Evolutionary conservation across 1,140 invertebrate species (phyloP), one percentile per base, ranked within the genome.

Genomic region (Drosophila persimilis): DNA sequence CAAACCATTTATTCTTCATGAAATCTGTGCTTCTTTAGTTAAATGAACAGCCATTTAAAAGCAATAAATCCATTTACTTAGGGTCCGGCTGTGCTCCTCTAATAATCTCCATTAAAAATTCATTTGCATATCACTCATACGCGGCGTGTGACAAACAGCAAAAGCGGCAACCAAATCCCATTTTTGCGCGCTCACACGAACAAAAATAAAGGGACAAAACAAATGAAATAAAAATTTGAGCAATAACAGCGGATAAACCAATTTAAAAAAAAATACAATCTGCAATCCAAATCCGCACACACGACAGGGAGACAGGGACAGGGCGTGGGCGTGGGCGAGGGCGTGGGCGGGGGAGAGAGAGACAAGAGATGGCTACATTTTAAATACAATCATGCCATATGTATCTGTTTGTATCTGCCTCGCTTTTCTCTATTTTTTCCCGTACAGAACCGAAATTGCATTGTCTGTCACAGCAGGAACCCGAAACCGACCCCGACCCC

Each of bases 191-290:
- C 57, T 41, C 47, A 26, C 29, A 47, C 29, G 61, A 48, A 41
- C 48, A 17, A 44, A 56, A 43, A 66, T 59, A 51, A 69, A 51
- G 56, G 44, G 17, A n/a, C 31, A 47, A 29, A 26, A 48, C 48
- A 72, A 60, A 72, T 46, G 43, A 48, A 64, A 70, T 47, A 48
- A 31, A 29, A 60, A 48, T 47, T 24, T 50, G 44, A 66, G 75
- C 45, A 80, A 66, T 47, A 63, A 53, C 47, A 69, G 48, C 53
- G 50, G 45, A 73, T 76, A 66, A 77, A 73, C 60, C 77, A 80
- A 81, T 77, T 77, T 51, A 64, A 73, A 80, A 62, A 20, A 20
- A 72, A 57, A 64, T 69, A 72, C 61, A 77, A 79, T 79, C 55
- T 48, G 50, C 56, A 62, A 59, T 76, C 41, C 35, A 65, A 65